These are phyloP conservation scores for Mus spicilegus DNA, from an alignment of 2,113 vertebrate genomes.

Conservation along the genomic window DNA sequence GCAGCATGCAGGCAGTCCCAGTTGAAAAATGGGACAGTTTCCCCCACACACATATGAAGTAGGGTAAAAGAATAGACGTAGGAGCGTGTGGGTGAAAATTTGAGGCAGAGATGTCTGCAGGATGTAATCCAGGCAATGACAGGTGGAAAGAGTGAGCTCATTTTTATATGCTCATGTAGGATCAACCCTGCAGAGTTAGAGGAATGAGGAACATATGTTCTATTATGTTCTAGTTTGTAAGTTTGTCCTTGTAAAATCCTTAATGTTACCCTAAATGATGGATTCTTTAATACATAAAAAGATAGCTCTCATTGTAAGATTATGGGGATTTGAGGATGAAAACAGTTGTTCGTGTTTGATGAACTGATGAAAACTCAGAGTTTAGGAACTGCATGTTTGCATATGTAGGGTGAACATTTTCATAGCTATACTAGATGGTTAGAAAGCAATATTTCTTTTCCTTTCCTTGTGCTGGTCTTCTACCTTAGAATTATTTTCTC, in stretches of 20 bases:
- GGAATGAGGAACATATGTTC: conserved; percentile 55
- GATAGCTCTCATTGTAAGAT: neutral
- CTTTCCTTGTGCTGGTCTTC: neutral
- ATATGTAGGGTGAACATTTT: conserved; percentile 20
- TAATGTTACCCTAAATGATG: conserved; percentile 41
- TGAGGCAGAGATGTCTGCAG: conserved; percentile 37
- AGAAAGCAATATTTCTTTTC: neutral
- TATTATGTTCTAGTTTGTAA: conserved; percentile 23
- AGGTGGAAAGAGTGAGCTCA: conserved; percentile 51
- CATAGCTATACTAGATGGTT: conserved; percentile 11
- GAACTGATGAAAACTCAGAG: neutral
- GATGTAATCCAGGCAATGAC: conserved; percentile 62
- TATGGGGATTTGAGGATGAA: conserved; percentile 20
- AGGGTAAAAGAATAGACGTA: neutral
- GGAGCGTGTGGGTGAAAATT: conserved; percentile 30
- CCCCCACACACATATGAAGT: neutral
- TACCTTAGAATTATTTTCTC: conserved; percentile 55
- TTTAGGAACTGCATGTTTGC: neutral
- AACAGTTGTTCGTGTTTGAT: conserved; percentile 41
- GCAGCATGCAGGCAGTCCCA: neutral
- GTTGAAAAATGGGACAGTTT: neutral
- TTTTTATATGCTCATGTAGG: conserved; percentile 42
- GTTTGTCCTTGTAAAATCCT: conserved; percentile 49
- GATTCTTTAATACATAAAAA: neutral
- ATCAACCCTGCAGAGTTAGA: conserved; percentile 8